Percentiles rank a stretch among this genome's conserved stretches.
Evolutionary conservation across 2,888 invertebrate genomes (phyloP).

Genomic region (Cosmorhoe ocellata): DNA sequence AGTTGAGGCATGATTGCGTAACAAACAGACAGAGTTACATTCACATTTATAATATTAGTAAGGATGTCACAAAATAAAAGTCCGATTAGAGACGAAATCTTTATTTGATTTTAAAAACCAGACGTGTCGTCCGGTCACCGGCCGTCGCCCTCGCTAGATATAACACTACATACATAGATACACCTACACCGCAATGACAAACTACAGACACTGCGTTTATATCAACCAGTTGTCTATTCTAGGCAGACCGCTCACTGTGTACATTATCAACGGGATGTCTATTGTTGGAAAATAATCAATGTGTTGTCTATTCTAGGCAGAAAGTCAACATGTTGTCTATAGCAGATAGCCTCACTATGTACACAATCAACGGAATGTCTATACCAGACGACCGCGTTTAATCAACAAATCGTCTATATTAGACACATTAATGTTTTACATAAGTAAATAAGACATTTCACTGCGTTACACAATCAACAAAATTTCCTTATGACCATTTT

Average conservation of each 20-base stretch:
- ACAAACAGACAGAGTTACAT: too few species aligned
- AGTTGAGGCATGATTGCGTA: too few species aligned
- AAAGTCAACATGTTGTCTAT: too few species aligned
- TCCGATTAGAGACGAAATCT: conserved; percentile 50
- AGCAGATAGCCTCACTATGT: too few species aligned
- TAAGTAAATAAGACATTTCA: too few species aligned
- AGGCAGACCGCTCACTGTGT: conserved; percentile 10
- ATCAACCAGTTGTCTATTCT: conserved; percentile 6
- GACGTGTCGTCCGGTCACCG: conserved; percentile 35
- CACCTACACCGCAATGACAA: conserved; percentile 18
- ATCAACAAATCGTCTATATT: neutral
- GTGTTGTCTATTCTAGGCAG: too few species aligned
- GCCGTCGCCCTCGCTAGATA: conserved; percentile 23
- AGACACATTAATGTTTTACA: conserved; percentile 5
- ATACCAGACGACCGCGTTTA: too few species aligned
- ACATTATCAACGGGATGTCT: conserved; percentile 5
- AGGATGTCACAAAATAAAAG: too few species aligned
- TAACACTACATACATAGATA: conserved; percentile 18
- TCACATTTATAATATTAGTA: too few species aligned
- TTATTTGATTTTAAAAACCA: conserved; percentile 60
- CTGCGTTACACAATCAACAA: too few species aligned
- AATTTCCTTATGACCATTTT: neutral
- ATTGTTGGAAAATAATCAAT: neutral
- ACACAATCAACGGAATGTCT: too few species aligned
- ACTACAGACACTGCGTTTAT: conserved; percentile 19